phyloP scores from a whole-genome alignment of 1,140 invertebrate genomes.

The Drosophila nannoptera region DNA sequence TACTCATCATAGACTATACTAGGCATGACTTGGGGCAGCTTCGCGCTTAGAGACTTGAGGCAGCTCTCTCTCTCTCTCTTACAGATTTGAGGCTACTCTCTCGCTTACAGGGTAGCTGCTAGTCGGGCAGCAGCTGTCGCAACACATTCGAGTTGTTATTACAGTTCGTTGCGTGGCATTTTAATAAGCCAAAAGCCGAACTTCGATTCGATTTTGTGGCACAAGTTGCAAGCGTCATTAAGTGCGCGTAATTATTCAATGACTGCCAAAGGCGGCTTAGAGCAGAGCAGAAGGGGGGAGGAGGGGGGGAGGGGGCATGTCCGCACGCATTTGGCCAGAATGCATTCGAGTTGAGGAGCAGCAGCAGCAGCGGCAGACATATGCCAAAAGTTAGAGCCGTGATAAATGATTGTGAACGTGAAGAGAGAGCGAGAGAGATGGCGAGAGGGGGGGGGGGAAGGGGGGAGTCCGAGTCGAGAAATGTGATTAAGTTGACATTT shows the following conservation, averaged over 20 bases:
- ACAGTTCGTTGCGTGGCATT: conserved; percentile 67
- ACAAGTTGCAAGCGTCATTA: conserved; percentile 71
- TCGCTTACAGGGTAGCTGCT: conserved; percentile 5
- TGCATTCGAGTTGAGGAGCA: conserved; percentile 27
- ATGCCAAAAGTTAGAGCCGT: conserved; percentile 44
- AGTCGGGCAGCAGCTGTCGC: background rate
- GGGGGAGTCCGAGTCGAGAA: conserved; percentile 12
- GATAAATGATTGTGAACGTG: conserved; percentile 55
- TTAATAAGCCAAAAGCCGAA: conserved; percentile 65
- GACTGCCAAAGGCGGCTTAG: conserved; percentile 44
- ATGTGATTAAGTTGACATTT: conserved; percentile 70
- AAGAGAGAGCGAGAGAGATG: background rate
- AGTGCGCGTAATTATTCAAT: conserved; percentile 76
- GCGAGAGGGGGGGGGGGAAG: background rate
- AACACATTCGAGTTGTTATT: conserved; percentile 9
- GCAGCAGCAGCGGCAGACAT: conserved; percentile 22
- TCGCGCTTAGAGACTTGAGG: too few relatives aligned
- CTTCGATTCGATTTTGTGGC: conserved; percentile 39
- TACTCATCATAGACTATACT: too few relatives aligned
- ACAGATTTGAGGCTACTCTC: too few relatives aligned
- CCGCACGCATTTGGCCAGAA: conserved; percentile 39
- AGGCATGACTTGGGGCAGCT: background rate
- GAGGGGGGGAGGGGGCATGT: background rate
- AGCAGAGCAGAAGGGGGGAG: too few relatives aligned
- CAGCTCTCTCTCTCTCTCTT: too few relatives aligned